Percentiles rank a stretch among this genome's conserved stretches.
These are phyloP conservation scores for Chrysochloris asiatica DNA, from an alignment of 2,113 vertebrate species.

Conservation along the genomic window DNA sequence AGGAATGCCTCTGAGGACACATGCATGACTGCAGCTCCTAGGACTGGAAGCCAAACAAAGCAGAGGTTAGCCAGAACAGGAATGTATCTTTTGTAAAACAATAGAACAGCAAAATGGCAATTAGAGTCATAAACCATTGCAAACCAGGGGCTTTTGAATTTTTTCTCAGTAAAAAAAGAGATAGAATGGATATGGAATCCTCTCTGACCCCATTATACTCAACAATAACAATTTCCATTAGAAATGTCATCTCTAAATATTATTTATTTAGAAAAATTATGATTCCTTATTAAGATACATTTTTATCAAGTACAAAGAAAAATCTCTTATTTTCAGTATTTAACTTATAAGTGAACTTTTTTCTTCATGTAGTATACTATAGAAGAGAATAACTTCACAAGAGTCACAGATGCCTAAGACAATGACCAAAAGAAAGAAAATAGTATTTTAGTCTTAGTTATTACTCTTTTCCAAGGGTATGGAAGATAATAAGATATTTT, in stretches of 20 bases:
- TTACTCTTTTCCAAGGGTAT: background rate
- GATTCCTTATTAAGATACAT: background rate
- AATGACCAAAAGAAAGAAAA: background rate
- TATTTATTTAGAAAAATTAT: background rate
- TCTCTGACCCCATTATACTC: background rate
- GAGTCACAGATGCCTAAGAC: background rate
- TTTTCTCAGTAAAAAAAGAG: background rate
- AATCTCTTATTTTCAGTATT: background rate
- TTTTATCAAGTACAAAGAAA: background rate
- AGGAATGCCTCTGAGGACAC: no score
- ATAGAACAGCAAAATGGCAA: background rate
- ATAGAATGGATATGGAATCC: background rate
- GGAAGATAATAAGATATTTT: background rate
- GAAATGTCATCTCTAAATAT: background rate
- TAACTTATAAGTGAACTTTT: background rate
- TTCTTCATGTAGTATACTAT: background rate
- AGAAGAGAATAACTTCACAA: background rate
- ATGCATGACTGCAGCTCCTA: no score
- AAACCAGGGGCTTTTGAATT: background rate
- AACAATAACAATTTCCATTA: background rate
- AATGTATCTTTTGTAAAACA: no score
- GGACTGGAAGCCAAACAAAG: no score
- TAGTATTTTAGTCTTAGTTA: slow-evolving; percentile 22
- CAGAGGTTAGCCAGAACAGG: no score
- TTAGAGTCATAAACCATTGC: background rate